Base-by-base conservation (phyloP, 2,797 vertebrate species). In the Acanthornis magna region DNA sequence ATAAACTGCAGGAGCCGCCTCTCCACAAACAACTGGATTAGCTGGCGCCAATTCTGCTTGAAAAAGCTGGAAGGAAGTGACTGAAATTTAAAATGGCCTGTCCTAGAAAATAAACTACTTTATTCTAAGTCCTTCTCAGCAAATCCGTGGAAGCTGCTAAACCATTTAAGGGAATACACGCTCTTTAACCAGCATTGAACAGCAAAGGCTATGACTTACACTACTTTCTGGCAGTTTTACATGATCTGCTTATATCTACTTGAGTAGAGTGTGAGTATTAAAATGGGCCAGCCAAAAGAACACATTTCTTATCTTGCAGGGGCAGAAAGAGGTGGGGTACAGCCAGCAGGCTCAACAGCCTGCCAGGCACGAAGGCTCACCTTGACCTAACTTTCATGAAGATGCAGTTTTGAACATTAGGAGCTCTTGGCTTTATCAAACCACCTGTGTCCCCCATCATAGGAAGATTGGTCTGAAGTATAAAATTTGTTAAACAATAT, bases 81-180 rank as follows among this genome's bases (percentile, higher is more conserved):
- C 65, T 47, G 61, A 29, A 77, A 58, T 88, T 93, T 88, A 85
- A 89, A 94, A 88, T 58, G 70, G 40, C 73, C 88, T 74, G 53
- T 79, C 89, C 86, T 83, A 92, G 67, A 93, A 89, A 95, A 93
- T 53, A 88, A 94, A 91, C 36, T 68, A 62, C 36, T 94, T 96
- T 86, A 93, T 93, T 90, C 47, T 45, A 92, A 92, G 75, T 45
- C 86, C 29, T 81, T 48, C 45, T 78, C 73, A 60, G 76, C 72
- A 92, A 95, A 93, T 79, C 73, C 0, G 0, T 73, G 62, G 54
- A 81, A 95, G 57, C 62, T 83, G 70, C 43, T 84, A 96, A 95
- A 88, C 76, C 73, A 53, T 94, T 87, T 87, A 90, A 82, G n/a
- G 42, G 54, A 55, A 61, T 73, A 74, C 22, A 50, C 0, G 2